Percentiles rank a stretch among this genome's conserved stretches.
phyloP scores from a whole-genome alignment of 2,797 vertebrate genomes.

The Lagocephalus sceleratus region DNA sequence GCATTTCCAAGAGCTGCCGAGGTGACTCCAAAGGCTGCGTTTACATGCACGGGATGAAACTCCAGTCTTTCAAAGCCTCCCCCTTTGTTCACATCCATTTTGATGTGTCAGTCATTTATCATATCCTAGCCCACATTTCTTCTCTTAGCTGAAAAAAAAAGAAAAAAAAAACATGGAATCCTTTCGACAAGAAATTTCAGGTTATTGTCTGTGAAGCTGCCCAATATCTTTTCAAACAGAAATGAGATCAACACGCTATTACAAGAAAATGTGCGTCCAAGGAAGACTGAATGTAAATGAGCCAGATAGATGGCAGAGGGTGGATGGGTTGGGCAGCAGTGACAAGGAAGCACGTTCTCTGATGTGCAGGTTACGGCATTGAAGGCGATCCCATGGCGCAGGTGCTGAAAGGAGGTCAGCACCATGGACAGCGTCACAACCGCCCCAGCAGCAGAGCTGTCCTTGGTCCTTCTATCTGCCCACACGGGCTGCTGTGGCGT shows the following conservation, averaged over 20 bases:
- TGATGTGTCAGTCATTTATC: not conserved
- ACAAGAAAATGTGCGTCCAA: too few species aligned
- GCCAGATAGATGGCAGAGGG: too few species aligned
- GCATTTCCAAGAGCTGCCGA: constrained; percentile 11
- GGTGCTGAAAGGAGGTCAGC: not conserved
- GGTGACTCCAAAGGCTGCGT: constrained; percentile 5
- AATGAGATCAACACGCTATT: not conserved
- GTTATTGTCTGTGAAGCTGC: not conserved
- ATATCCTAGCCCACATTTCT: not conserved
- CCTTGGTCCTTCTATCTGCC: not conserved
- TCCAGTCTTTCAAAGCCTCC: not conserved
- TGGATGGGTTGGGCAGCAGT: too few species aligned
- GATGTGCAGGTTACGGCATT: too few species aligned
- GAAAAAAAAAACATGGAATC: not conserved
- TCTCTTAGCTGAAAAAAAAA: not conserved
- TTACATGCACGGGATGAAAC: not conserved
- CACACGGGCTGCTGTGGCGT: not conserved
- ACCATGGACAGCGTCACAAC: not conserved
- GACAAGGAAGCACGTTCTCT: too few species aligned
- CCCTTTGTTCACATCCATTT: not conserved
- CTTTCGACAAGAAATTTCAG: not conserved
- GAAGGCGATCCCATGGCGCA: not conserved
- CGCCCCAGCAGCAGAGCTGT: constrained; percentile 12
- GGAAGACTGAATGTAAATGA: too few species aligned
- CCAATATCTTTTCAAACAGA: not conserved